Conservation (phyloP, 2,113 vertebrate genomes). For the Phaethon lepturus region DNA sequence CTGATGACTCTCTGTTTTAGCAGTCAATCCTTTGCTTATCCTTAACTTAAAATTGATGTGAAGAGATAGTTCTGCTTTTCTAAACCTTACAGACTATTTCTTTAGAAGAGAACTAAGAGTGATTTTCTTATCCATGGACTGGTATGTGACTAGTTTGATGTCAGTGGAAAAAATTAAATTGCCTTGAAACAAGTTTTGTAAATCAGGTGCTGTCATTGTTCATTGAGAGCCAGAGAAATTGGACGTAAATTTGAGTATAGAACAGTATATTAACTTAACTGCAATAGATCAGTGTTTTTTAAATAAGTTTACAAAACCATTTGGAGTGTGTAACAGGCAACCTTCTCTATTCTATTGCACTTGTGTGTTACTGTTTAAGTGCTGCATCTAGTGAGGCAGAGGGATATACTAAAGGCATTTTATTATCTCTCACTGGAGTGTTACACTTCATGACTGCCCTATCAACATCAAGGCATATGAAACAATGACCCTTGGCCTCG, state of each 20-base stretch:
- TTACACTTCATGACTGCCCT: background rate
- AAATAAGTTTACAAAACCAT: conserved; percentile 21
- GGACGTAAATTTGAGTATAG: conserved; percentile 12
- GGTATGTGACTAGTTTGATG: background rate
- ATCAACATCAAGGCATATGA: background rate
- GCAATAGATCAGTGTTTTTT: background rate
- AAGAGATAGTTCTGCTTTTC: conserved; percentile 14
- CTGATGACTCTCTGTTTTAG: background rate
- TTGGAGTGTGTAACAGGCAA: background rate
- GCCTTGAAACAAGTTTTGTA: conserved; percentile 25
- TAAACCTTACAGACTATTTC: background rate
- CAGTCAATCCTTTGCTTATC: background rate
- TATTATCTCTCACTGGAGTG: background rate
- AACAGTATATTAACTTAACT: conserved; percentile 30
- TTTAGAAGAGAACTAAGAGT: background rate
- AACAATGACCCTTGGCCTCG: background rate
- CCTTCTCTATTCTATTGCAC: background rate
- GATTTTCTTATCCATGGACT: background rate
- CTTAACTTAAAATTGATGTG: background rate
- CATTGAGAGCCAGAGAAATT: conserved; percentile 12
- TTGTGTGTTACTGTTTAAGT: background rate
- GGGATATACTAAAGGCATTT: background rate
- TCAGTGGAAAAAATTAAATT: conserved; percentile 12
- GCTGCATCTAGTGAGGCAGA: background rate
- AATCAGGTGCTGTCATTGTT: conserved; percentile 27